phyloP scores from a whole-genome alignment of 2,888 invertebrate genomes.

The Protodeltote pygarga region DNA sequence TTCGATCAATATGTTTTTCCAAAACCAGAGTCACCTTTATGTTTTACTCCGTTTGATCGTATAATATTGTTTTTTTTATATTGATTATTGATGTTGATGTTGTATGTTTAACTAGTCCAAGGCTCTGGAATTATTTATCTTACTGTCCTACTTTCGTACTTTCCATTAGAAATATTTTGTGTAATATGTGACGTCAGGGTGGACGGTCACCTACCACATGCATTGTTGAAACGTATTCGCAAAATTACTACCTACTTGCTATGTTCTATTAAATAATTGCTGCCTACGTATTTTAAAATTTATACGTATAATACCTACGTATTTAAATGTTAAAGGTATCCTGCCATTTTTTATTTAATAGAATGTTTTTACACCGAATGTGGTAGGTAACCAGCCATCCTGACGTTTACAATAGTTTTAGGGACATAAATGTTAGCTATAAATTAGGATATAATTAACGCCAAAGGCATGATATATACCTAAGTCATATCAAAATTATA shows the following conservation, averaged over 20 bases:
- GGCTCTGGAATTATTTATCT: background rate
- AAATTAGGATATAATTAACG: slow-evolving; percentile 45
- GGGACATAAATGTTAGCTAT: slow-evolving; percentile 28
- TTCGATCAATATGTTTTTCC: background rate
- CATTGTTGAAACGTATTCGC: no score
- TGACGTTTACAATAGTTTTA: background rate
- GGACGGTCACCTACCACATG: no score
- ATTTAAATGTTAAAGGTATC: no score
- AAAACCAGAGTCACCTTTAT: background rate
- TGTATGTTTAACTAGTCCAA: background rate
- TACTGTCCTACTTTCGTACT: background rate
- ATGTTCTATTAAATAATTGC: no score
- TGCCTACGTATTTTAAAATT: no score
- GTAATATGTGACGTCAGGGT: no score
- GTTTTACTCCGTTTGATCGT: background rate
- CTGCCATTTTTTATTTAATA: no score
- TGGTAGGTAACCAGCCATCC: background rate
- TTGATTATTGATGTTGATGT: background rate
- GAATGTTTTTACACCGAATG: background rate
- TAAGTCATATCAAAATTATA: slow-evolving; percentile 69
- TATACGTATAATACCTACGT: no score
- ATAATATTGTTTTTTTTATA: background rate
- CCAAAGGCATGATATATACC: slow-evolving; percentile 68
- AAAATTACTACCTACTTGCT: no score
- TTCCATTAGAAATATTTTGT: background rate